Evolutionary conservation across 2,888 invertebrate genomes (phyloP), one percentile per base, ranked within the genome.

Genomic region (Syrphus vitripennis): DNA sequence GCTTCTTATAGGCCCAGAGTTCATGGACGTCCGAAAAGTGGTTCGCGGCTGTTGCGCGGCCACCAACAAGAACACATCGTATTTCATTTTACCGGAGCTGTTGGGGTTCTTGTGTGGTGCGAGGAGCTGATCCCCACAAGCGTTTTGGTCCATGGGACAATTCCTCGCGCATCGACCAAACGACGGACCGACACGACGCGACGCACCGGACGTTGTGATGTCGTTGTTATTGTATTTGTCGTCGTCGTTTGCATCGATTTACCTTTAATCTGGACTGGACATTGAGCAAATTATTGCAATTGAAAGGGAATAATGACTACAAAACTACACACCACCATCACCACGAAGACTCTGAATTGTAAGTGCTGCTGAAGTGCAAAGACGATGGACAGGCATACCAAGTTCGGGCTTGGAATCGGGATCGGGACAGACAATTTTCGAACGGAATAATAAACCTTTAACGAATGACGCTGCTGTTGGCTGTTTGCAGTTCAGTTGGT

Each of bases 261-360:
- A 86, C 86, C 86, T 86, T 82, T 86, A 86, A 86, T 86, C 86
- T 86, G 70, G 82, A 82, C 69, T 86, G 81, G 86, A 86, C 86
- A 86, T 78, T 86, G 86, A 86, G 86, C 81, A 86, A 86, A 81
- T 86, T 86, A 86, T 86, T 86, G 82, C 86, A 86, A 86, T 86
- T 86, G 86, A 82, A 86, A 86, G 78, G 86, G 86, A 86, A 81
- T 86, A 82, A 82, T 82, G 81, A 82, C 78, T 77, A 82, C 81
- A 82, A 63, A 82, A 77, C 77, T 69, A 63, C 72, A 81, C 82
- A 82, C 55, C 70, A 53, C 67, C 59, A 61, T 57, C 48, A 57
- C 63, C 42, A n/a, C n/a, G n/a, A n/a, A n/a, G 42, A 31, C 29
- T 63, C 31, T 53, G 34, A 31, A 61, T 50, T 12, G 80, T 21